Conservation (phyloP, 2,797 vertebrate genomes). For the Graptemys geographica region DNA sequence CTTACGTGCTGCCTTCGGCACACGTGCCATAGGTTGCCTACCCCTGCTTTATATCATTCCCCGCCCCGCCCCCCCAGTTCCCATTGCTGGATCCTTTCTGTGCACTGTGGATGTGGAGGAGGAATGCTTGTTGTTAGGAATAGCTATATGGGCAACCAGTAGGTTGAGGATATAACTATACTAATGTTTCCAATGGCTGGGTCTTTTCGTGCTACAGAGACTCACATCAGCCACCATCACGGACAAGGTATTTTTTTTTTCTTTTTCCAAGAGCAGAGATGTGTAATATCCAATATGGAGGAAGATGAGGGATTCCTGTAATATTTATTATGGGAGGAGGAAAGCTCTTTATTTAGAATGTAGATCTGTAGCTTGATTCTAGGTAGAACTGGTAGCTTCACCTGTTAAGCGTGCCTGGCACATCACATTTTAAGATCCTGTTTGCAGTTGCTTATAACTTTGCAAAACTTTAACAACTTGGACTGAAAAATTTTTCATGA, state of each 20-base stretch:
- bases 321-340: not conserved
- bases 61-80: too few species aligned
- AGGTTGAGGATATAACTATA: too few species aligned
- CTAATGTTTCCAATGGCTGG: not conserved
- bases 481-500: not conserved
- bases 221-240: not conserved
- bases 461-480: not conserved
- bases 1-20: too few species aligned
- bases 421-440: not conserved
- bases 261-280: not conserved
- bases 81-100: too few species aligned
- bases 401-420: not conserved
- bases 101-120: too few species aligned
- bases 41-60: too few species aligned
- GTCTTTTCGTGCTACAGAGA: not conserved
- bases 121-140: too few species aligned
- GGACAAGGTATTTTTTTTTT: not conserved
- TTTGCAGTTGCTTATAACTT: not conserved
- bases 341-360: not conserved
- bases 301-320: not conserved
- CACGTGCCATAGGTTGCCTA: too few species aligned
- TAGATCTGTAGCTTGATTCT: not conserved
- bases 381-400: not conserved
- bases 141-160: too few species aligned
- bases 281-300: not conserved